phyloP scores from a whole-genome alignment of 2,113 vertebrate genomes.

The Aptenodytes forsteri region DNA sequence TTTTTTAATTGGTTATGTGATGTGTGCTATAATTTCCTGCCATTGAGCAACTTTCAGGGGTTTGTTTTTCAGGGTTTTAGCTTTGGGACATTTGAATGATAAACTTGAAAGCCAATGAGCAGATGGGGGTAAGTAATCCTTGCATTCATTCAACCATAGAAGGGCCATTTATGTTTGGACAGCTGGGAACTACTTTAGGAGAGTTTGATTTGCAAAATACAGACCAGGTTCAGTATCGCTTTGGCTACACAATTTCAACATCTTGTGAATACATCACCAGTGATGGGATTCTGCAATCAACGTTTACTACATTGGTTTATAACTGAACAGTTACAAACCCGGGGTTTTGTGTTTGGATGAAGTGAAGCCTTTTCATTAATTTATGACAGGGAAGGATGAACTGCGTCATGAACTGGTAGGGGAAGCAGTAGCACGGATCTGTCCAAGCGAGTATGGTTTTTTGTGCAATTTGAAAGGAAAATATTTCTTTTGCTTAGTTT shows the following conservation, averaged over 20 bases:
- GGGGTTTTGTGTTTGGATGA: neutral
- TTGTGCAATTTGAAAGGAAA: neutral
- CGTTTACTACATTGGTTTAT: neutral
- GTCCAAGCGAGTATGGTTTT: neutral
- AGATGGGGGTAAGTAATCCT: neutral
- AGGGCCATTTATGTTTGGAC: neutral
- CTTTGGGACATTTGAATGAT: neutral
- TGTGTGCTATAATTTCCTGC: neutral
- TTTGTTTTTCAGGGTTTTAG: neutral
- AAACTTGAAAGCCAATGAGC: neutral
- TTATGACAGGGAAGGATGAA: neutral
- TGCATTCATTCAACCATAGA: neutral
- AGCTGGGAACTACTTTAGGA: neutral
- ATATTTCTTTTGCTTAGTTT: neutral
- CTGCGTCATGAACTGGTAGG: neutral
- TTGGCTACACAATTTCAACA: neutral
- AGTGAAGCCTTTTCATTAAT: neutral
- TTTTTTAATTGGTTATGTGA: neutral
- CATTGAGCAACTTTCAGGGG: neutral
- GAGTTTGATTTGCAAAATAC: neutral
- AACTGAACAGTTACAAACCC: neutral
- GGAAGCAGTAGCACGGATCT: neutral
- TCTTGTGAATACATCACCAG: neutral
- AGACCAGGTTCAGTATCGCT: neutral
- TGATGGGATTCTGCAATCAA: neutral